These are phyloP conservation scores for Holothuria leucospilota DNA, from an alignment of 53 echinoderm and acorn worm species.

Conservation along the genomic window DNA sequence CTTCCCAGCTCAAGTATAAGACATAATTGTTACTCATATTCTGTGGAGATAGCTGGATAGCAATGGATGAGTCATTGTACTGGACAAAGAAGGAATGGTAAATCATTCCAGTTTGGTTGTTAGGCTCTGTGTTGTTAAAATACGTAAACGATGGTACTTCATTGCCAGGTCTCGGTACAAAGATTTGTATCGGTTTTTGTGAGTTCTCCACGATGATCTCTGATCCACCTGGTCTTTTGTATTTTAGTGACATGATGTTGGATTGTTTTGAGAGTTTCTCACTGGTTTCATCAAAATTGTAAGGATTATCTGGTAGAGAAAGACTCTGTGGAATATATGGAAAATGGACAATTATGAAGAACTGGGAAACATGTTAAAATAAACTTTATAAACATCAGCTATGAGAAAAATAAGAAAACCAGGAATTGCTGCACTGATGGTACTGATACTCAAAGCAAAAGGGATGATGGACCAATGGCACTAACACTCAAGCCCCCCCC, in stretches of 20 bases:
- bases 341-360: background rate
- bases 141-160: constrained; percentile 45
- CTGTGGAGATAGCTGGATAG: constrained; percentile 56
- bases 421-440: no score
- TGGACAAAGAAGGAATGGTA: constrained; percentile 67
- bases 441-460: no score
- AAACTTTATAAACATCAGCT: no score
- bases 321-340: constrained; percentile 1
- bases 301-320: constrained; percentile 59
- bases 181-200: constrained; percentile 36
- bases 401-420: no score
- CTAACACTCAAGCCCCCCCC: no score
- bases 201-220: constrained; percentile 62
- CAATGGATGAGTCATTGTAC: constrained; percentile 64
- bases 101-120: constrained; percentile 70
- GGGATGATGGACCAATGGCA: no score
- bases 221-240: constrained; percentile 11
- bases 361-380: no score
- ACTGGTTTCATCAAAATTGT: constrained; percentile 74
- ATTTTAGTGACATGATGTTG: constrained; percentile 61
- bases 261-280: constrained; percentile 61
- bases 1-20: constrained; percentile 58
- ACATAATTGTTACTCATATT: constrained; percentile 53
- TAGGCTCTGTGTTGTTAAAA: constrained; percentile 41
- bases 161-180: constrained; percentile 54